These are phyloP conservation scores for Pomatostomus ruficeps DNA, from an alignment of 2,113 vertebrate genomes.

Conservation along the genomic window DNA sequence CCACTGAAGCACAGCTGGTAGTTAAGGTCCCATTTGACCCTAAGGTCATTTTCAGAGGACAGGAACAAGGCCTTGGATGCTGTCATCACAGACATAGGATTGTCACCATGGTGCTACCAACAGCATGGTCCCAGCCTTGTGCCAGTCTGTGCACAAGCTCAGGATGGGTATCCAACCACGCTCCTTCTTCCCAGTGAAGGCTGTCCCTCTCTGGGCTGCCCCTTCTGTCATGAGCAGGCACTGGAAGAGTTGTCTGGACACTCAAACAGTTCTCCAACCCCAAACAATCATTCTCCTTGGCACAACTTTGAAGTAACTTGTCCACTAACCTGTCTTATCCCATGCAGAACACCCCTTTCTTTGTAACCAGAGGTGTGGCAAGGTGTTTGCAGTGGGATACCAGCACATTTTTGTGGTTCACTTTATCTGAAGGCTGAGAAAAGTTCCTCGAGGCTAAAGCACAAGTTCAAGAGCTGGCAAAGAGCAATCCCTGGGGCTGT, in stretches of 20 bases:
- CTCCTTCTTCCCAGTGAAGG: not conserved
- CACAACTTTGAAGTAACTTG: not conserved
- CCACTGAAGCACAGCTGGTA: not conserved
- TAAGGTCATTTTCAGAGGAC: not conserved
- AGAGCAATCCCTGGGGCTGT: not conserved
- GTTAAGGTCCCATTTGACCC: not conserved
- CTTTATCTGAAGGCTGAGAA: not conserved
- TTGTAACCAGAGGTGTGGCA: not conserved
- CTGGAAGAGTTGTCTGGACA: not conserved
- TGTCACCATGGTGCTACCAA: not conserved
- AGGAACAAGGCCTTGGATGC: not conserved
- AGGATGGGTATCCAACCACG: not conserved
- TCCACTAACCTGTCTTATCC: not conserved
- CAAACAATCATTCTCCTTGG: not conserved
- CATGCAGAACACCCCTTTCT: not conserved
- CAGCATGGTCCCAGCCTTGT: not conserved
- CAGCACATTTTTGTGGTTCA: not conserved
- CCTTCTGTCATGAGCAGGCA: not conserved
- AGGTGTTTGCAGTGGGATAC: not conserved
- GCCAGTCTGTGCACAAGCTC: not conserved
- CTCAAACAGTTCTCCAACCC: not conserved
- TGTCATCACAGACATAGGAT: fast-evolving
- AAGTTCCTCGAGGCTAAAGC: not conserved
- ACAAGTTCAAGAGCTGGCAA: not conserved
- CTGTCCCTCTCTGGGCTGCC: not conserved